Evolutionary conservation across 2,797 vertebrate genomes (phyloP), one percentile per base, ranked within the genome.

Genomic region (Malacoraja senta): DNA sequence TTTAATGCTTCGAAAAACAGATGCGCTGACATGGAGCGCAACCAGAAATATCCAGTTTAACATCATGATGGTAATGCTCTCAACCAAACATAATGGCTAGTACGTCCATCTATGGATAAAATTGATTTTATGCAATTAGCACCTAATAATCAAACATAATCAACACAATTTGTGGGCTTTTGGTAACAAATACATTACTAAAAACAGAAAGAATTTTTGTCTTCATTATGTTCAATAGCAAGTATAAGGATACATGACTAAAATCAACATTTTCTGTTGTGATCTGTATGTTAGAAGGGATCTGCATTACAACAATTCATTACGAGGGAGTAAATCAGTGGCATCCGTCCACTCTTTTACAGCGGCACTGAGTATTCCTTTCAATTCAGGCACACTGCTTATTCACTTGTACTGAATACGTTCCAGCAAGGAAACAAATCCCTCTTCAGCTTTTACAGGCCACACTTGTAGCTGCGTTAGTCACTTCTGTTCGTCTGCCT

Each of bases 361-460:
- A n/a, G 3, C 2, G 29, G 24, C 44, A 29, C 38, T 76, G 38
- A 74, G n/a, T 74, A 13, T 58, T n/a, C 35, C 24, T 29, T 26
- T 68, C 38, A 76, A n/a, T 17, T 13, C 38, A 76, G 10, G 71
- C 38, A n/a, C 38, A 74, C 38, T 53, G 84, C 17, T 88, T 35
- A 35, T 76, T 58, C 90, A 92, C 44, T 74, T 17, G 38, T 3
- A 58, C 38, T n/a, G 65, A 91, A 91, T 35, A 91, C 71, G n/a
- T 44, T 53, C 90, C 44, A 29, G 6, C 26, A 76, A 35, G 65
- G 63, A 86, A 86, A 24, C 38, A 74, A 53, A 76, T 92, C 90
- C 90, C 90, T n/a, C n/a, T 74, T 91, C 38, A 53, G 38, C 38
- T 76, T 88, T 92, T 92, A 58, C 38, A 76, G 90, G 90, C 68